Percentiles rank a stretch among this genome's conserved stretches.
phyloP scores from a whole-genome alignment of 2,113 vertebrate genomes.

The Toxotes chatareus region DNA sequence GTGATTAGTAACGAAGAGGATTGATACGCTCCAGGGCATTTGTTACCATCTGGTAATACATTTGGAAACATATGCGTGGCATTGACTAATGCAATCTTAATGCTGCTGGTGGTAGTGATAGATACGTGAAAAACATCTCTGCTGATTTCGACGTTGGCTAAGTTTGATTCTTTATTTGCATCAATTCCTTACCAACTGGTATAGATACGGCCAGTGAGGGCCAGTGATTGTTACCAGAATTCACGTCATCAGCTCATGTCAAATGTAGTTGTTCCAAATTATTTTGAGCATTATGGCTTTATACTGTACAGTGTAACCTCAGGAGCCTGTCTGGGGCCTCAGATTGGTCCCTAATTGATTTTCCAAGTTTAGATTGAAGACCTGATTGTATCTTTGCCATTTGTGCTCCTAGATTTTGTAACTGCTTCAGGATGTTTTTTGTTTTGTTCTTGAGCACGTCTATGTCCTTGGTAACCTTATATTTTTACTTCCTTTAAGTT shows the following conservation, averaged over 20 bases:
- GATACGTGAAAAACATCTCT: background rate
- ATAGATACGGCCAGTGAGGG: background rate
- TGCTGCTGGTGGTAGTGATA: background rate
- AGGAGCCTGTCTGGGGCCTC: background rate
- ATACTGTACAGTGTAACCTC: background rate
- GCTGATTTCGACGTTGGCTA: background rate
- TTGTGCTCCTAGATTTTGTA: background rate
- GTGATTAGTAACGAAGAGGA: slow-evolving; percentile 57
- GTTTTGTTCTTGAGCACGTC: no score
- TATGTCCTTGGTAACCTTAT: no score
- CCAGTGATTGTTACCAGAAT: no score
- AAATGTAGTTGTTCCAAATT: background rate
- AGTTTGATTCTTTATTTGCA: background rate
- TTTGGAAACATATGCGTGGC: slow-evolving; percentile 4
- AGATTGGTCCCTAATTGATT: background rate
- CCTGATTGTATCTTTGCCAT: background rate
- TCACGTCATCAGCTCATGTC: background rate
- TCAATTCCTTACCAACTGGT: background rate
- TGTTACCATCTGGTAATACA: slow-evolving; percentile 7
- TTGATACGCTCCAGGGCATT: slow-evolving; percentile 16
- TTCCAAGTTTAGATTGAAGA: slow-evolving; percentile 11
- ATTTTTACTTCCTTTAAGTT: background rate
- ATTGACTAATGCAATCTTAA: background rate
- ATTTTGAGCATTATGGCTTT: background rate
- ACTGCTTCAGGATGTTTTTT: background rate